Evolutionary conservation across 2,888 invertebrate genomes (phyloP).

Genomic region (Neoascia interrupta): DNA sequence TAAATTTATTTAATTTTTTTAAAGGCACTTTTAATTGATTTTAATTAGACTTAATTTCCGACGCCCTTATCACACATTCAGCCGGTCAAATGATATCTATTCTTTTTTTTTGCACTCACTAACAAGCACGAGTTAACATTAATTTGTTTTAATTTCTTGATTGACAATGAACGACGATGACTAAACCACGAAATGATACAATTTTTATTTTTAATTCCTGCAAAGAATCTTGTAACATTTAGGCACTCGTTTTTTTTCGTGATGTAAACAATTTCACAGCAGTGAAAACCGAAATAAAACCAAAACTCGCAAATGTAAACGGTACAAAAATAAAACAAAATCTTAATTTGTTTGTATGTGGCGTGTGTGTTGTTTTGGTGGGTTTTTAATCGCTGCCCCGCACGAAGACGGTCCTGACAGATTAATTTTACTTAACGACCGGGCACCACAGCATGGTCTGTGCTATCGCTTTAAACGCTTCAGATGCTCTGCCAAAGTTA

Average conservation of each 20-base stretch:
- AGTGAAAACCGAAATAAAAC: not conserved
- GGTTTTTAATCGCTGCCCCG: constrained; percentile 30
- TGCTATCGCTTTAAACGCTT: constrained; percentile 64
- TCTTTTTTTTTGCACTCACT: constrained; percentile 31
- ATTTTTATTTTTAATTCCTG: not conserved
- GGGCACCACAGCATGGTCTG: constrained; percentile 64
- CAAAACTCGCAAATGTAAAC: constrained; percentile 10
- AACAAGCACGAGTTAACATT: constrained; percentile 15
- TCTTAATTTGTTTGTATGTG: constrained; percentile 2
- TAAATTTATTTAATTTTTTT: constrained; percentile 9
- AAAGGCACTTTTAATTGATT: constrained; percentile 64
- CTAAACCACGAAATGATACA: not conserved
- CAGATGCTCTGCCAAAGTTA: constrained; percentile 54
- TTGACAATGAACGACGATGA: constrained; percentile 36
- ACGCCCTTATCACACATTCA: constrained; percentile 49
- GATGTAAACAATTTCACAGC: constrained; percentile 25
- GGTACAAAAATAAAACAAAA: constrained; percentile 27
- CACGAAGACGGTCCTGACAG: constrained; percentile 62
- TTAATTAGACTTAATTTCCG: constrained; percentile 62
- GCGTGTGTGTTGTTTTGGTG: constrained; percentile 13
- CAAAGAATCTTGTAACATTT: not conserved
- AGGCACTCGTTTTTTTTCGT: not conserved
- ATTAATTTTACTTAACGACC: constrained; percentile 63
- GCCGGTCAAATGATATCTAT: constrained; percentile 16
- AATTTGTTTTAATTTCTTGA: constrained; percentile 26